Evolutionary conservation across 1,140 invertebrate species (phyloP), one percentile per base, ranked within the genome.

Genomic region (Himalopsyche phryganea): DNA sequence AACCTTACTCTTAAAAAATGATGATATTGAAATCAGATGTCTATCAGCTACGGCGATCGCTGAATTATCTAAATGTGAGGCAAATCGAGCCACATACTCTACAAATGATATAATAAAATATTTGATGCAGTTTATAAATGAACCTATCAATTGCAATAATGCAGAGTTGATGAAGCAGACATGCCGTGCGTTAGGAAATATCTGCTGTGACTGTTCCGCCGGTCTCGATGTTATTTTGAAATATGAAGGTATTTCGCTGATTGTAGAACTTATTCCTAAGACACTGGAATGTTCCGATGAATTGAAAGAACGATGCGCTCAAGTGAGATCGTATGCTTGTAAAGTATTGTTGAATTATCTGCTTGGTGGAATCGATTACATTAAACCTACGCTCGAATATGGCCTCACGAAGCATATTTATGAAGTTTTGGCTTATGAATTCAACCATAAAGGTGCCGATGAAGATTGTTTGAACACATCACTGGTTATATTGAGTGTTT

Each of bases 181-280:
- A 14, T 89, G 88, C 60, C 79, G 92, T 66, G 90, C 90, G 5
- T 72, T 95, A 15, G 91, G 90, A 41, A 95, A 95, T 71, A 86
- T 94, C 65, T 93, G 89, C 66, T 94, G 87, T 72, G 88, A 93
- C 67, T 92, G 92, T 79, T 86, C 91, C 82, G 78, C 78, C 65
- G 81, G 81, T 18, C 79, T 85, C 54, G 80, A 81, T 50, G 69
- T 85, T 40, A 77, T 89, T 11, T 72, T 86, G 15, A 76, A 85
- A 51, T 72, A 79, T 53, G 75, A 82, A 57, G 87, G 86, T 0
- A 73, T 88, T 41, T 66, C 68, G 33, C 70, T 71, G 18, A 68
- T 86, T n/a, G 66, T 81, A 9, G 72, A 74, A 18, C 52, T 81
- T 13, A 66, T 84, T 10, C 51, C 63, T 44, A 68, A 55, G 55